A percentile compares a stretch with the other conserved stretches of the same genome.
Evolutionary conservation across 2,113 vertebrate species (phyloP).

Genomic region (Acanthisitta chloris): DNA sequence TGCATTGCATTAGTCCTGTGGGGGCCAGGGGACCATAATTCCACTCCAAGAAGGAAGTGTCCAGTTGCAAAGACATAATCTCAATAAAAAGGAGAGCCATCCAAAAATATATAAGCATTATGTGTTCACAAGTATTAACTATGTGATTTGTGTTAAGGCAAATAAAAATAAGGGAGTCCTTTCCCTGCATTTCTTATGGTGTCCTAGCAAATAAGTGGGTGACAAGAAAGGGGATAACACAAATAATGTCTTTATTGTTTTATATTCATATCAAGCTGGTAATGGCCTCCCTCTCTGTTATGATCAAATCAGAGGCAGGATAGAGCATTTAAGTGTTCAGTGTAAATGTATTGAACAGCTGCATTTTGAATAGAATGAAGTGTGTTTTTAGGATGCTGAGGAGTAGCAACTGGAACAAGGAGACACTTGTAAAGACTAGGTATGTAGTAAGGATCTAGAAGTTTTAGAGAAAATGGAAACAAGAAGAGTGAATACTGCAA

Average conservation of each 20-base stretch:
- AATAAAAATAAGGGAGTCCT: background rate
- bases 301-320: background rate
- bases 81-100: background rate
- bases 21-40: background rate
- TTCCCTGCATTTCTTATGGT: background rate
- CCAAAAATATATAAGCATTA: background rate
- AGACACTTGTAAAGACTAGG: too few relatives aligned
- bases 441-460: background rate
- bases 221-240: background rate
- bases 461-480: background rate
- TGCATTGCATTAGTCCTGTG: background rate
- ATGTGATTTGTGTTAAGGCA: background rate
- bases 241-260: background rate
- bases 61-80: background rate
- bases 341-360: background rate
- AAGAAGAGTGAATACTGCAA: background rate
- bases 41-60: background rate
- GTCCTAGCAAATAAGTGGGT: background rate
- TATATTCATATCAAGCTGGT: background rate
- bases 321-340: background rate
- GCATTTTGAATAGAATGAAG: background rate
- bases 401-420: background rate
- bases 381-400: background rate
- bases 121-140: background rate
- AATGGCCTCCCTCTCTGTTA: background rate